Base-by-base conservation (phyloP, 2,113 vertebrate genomes). In the Callipepla californica region DNA sequence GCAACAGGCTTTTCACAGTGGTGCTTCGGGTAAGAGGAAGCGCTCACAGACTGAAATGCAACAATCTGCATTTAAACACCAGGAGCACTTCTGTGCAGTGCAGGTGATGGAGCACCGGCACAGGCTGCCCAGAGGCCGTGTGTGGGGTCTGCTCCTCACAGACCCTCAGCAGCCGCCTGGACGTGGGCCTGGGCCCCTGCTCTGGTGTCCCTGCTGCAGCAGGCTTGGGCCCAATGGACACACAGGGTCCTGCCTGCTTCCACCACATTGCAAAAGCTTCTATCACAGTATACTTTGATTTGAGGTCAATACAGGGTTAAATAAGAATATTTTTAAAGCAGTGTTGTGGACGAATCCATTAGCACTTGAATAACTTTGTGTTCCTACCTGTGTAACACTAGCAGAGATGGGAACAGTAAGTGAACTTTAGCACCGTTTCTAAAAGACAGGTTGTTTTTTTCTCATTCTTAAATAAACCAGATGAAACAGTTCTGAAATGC, bases 401-500 rank as follows among this genome's bases (percentile, higher is more conserved):
- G n/a, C 13, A 57, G 50, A 44, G 34, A 63, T 26, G 21, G n/a
- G 50, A 67, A 79, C 84, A 93, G 36, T 23, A 82, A 92, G 81
- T 73, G 89, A 62, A 82, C 40, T 55, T 55, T 0, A 67, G 59
- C 34, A 50, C 53, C 14, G 30, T 44, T 78, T 76, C 62, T 68
- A 91, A 81, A 81, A 90, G 36, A 73, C 23, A 72, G 83, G 51
- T 73, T 68, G 77, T 87, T 92, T 38, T 85, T 45, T 47, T 74
- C 18, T 40, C 48, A 47, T 62, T 42, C 62, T 68, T 66, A 88
- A 44, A 51, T 1, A 83, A 85, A 72, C 70, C 48, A 74, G 70
- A 87, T 13, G 62, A 86, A 85, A 13, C 62, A 87, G 68, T 45
- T 91, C 81, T 85, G 94, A 93, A 92, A 69, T 38, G 51, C 63